Evolutionary conservation across 2,113 vertebrate species (phyloP).

Genomic region (Lophochroa leadbeateri): DNA sequence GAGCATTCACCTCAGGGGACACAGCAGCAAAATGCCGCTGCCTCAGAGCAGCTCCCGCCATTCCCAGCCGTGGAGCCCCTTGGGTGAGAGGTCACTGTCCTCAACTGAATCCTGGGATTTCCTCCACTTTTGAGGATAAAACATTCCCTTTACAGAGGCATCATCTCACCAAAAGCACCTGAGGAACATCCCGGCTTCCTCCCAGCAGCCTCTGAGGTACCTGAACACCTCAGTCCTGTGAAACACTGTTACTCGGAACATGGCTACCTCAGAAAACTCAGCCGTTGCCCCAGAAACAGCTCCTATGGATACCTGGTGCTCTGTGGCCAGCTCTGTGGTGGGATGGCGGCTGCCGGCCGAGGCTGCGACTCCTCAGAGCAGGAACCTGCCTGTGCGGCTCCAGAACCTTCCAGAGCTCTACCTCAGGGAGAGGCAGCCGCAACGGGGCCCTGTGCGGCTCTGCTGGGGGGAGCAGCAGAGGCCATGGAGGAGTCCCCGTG

Average conservation of each 20-base stretch:
- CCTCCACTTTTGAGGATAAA: not conserved
- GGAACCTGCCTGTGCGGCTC: fast-evolving
- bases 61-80: not conserved
- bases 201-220: not conserved
- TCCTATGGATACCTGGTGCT: not conserved
- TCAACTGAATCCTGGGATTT: fast-evolving
- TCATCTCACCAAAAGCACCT: not conserved
- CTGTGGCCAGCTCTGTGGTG: not conserved
- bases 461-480: fast-evolving
- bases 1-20: not conserved
- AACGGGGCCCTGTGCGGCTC: fast-evolving
- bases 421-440: not conserved
- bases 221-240: fast-evolving
- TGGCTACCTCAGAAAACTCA: not conserved
- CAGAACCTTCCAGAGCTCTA: not conserved
- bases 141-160: not conserved
- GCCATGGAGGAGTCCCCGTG: fast-evolving
- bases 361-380: not conserved
- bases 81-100: not conserved
- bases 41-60: fast-evolving
- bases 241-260: fast-evolving
- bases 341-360: fast-evolving
- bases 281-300: fast-evolving
- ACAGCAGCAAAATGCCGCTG: fast-evolving
- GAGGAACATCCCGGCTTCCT: not conserved